Conservation (phyloP, 1,140 invertebrate species). For the Plutomurus gul region DNA sequence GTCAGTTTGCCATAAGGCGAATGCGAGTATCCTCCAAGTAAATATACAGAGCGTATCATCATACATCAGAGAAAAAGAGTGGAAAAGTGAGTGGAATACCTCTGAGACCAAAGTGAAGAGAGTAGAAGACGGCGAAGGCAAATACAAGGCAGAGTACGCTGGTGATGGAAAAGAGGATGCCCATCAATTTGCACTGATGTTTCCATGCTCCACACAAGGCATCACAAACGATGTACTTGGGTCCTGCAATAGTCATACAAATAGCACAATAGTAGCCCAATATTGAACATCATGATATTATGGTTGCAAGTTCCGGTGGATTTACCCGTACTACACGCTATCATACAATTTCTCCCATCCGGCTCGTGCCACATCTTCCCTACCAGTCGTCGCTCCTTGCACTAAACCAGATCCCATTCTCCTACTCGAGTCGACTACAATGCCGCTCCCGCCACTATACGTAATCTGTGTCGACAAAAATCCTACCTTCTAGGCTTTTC, state of each 20-base stretch:
- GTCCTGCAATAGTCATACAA: constrained; percentile 44
- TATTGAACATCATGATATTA: neutral
- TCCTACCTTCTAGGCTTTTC: too few species aligned
- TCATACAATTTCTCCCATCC: constrained; percentile 1
- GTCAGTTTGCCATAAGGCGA: too few species aligned
- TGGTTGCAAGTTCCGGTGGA: neutral
- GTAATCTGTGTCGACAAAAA: too few species aligned
- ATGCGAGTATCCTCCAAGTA: too few species aligned
- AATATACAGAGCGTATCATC: too few species aligned
- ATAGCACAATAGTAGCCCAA: neutral
- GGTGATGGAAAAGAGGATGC: constrained; percentile 54
- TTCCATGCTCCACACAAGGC: constrained; percentile 53
- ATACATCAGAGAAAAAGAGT: neutral
- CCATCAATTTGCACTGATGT: constrained; percentile 54
- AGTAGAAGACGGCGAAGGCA: constrained; percentile 52
- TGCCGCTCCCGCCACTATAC: too few species aligned
- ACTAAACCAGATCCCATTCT: too few species aligned
- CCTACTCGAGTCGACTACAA: too few species aligned
- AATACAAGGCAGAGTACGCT: constrained; percentile 53
- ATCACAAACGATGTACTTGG: constrained; percentile 51
- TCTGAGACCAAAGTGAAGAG: constrained; percentile 52
- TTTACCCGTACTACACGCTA: neutral
- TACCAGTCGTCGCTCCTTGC: neutral
- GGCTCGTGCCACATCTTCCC: neutral
- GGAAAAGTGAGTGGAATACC: constrained; percentile 36